phyloP scores from a whole-genome alignment of 2,797 vertebrate species.

The Furcifer pardalis region DNA sequence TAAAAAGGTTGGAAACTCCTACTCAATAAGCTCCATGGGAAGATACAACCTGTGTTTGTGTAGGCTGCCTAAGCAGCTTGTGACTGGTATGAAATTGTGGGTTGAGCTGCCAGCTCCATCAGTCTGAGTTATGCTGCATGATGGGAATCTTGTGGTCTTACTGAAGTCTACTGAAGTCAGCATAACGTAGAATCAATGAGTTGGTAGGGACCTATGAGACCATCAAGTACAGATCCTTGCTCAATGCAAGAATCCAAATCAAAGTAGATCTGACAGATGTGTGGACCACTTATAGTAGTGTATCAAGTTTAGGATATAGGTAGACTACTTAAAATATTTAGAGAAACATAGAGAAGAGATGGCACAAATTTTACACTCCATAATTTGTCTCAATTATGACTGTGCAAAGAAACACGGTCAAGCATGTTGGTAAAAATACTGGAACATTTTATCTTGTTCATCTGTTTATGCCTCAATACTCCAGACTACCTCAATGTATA shows the following conservation, averaged over 20 bases:
- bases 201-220: no score
- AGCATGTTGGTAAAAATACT: conserved; percentile 45
- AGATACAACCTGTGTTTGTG: not conserved
- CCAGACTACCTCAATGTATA: conserved; percentile 76
- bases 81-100: no score
- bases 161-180: no score
- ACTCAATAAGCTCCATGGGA: not conserved
- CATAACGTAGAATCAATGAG: no score
- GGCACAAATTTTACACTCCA: not conserved
- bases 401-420: not conserved
- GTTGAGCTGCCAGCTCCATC: no score
- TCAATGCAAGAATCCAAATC: no score
- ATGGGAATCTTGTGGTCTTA: not conserved
- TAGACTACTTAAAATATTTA: not conserved
- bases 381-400: conserved; percentile 13
- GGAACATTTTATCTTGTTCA: conserved; percentile 48
- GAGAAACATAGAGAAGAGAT: conserved; percentile 13
- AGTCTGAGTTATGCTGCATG: no score
- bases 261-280: no score
- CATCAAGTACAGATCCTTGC: no score
- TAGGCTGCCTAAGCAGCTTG: not conserved
- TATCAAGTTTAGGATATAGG: not conserved
- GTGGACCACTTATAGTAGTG: not conserved
- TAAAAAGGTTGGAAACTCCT: no score
- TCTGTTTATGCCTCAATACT: conserved; percentile 21